Base-by-base conservation (phyloP, 1,140 invertebrate species). In the Drosophila ambigua region DNA sequence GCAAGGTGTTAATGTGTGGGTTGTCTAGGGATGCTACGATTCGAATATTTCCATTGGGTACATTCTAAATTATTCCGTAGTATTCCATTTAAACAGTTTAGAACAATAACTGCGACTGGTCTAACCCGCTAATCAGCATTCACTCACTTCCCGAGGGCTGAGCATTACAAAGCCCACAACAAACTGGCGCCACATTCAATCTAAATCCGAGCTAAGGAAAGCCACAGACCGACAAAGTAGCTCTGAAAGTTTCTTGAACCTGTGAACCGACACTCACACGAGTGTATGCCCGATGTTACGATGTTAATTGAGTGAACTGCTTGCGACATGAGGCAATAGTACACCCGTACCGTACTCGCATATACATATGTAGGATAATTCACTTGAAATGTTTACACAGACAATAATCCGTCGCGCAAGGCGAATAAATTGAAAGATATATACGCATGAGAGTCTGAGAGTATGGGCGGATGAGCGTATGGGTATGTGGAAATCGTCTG, bases 391-490 rank as follows among this genome's bases (percentile, higher is more conserved):
- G 79, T 81, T 83, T 81, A 75, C 60, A 81, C 78, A 81, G 79
- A 77, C 65, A 69, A 83, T 83, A 83, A 84, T 84, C 80, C 72
- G 60, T 72, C 78, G 82, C 77, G 74, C 59, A 87, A 85, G 82
- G 82, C 82, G 82, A 78, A 88, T 78, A 88, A 85, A 87, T 88
- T 87, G 78, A 87, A 75, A 66, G 74, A 85, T 72, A 4, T 24
- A 24, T 4, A 20, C 2, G 23, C 4, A 24, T 24, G 23, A 23
- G 23, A 23, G 23, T 23, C 2, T 23, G 23, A 23, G 23, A 2
- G 23, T 23, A 23, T 23, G 23, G 4, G 23, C 1, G 23, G 2
- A 24, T 24, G 23, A 24, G 23, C 2, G 4, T 24, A 24, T 24
- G 2, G 28, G 28, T 31, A 31, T 66, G 61, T 59, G 54, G 45